Evolutionary conservation across 92 coral and sea anemone genomes (phyloP).

Genomic region (Actinostola sp.): DNA sequence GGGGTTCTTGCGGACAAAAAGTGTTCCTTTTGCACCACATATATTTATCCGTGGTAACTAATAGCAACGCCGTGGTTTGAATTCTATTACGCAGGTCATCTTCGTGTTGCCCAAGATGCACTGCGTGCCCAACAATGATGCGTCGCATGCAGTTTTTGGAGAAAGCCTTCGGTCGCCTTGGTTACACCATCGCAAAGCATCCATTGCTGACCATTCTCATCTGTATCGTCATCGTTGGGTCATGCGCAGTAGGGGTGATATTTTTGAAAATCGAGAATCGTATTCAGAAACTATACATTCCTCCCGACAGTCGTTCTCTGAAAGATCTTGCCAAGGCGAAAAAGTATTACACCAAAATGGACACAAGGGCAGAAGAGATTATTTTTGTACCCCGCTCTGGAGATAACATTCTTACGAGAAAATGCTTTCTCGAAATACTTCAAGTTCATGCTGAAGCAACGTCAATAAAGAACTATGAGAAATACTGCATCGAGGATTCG

Average conservation of each 20-base stretch:
- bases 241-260: slow-evolving; percentile 66
- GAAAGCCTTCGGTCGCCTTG: slow-evolving; percentile 44
- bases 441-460: slow-evolving; percentile 43
- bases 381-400: slow-evolving; percentile 43
- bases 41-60: too few relatives aligned
- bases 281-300: slow-evolving; percentile 71
- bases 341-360: slow-evolving; percentile 38
- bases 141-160: slow-evolving; percentile 26
- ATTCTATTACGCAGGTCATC: too few relatives aligned
- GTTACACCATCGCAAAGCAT: slow-evolving; percentile 44
- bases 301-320: slow-evolving; percentile 63
- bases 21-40: too few relatives aligned
- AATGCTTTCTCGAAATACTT: slow-evolving; percentile 54
- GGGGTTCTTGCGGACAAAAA: too few relatives aligned
- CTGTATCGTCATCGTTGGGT: slow-evolving; percentile 50
- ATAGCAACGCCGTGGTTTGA: too few relatives aligned
- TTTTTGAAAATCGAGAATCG: slow-evolving; percentile 67
- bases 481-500: slow-evolving; percentile 53
- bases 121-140: too few relatives aligned
- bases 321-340: slow-evolving; percentile 60
- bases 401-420: slow-evolving; percentile 27
- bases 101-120: too few relatives aligned
- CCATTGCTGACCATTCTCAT: slow-evolving; percentile 49
- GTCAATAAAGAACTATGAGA: slow-evolving; percentile 42
- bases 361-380: slow-evolving; percentile 46